Conservation (phyloP, 2,113 vertebrate genomes). For the Irena cyanogastra region DNA sequence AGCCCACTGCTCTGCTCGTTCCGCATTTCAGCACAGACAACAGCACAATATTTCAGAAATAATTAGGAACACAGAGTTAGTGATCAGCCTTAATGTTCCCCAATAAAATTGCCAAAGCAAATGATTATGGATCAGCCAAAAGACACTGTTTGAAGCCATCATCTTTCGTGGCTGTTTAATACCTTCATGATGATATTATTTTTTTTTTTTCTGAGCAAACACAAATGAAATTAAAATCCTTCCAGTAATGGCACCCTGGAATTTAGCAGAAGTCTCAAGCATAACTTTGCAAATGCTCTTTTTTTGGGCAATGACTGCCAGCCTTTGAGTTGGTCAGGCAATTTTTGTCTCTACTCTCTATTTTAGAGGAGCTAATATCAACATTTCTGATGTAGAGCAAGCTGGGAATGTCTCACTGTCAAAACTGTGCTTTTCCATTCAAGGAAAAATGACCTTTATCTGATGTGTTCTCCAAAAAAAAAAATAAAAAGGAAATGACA, state of each 20-base stretch:
- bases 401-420: slow-evolving; percentile 5
- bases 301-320: not conserved
- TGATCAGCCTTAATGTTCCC: slow-evolving; percentile 35
- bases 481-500: not conserved
- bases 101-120: slow-evolving; percentile 39
- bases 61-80: slow-evolving; percentile 47
- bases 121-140: slow-evolving; percentile 39
- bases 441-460: slow-evolving; percentile 43
- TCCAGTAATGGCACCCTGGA: not conserved
- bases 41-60: slow-evolving; percentile 49
- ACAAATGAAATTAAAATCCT: not conserved
- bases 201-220: not conserved
- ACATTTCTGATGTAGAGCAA: not conserved
- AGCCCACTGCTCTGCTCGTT: slow-evolving; percentile 17
- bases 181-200: not conserved
- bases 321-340: not conserved
- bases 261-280: not conserved
- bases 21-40: not conserved
- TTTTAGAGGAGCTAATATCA: not conserved
- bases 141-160: not conserved
- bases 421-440: slow-evolving; percentile 2
- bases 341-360: not conserved
- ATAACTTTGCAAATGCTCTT: not conserved
- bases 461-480: not conserved
- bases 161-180: slow-evolving; percentile 13